Evolutionary conservation across 2,113 vertebrate species (phyloP), one percentile per base, ranked within the genome.

Genomic region (Pelvicachromis taeniatus): DNA sequence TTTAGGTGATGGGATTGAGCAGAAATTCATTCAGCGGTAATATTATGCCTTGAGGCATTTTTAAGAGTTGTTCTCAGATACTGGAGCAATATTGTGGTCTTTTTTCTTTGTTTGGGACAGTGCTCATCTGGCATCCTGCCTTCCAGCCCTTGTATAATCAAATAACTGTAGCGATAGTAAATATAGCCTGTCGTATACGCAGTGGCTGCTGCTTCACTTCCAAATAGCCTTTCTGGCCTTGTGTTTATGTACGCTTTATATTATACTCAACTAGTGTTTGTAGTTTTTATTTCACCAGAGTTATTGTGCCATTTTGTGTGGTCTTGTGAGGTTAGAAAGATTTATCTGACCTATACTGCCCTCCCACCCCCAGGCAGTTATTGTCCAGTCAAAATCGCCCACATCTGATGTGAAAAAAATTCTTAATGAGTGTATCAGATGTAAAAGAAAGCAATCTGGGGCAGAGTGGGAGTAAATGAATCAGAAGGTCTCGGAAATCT

Each of bases 41-140:
- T 86, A 89, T 87, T 84, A 61, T 4, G 8, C 53, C 84, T 59
- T 3, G 3, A 63, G 84, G 82, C n/a, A 4, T 84, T 89, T 83
- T 88, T 55, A 88, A 80, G 50, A 65, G 63, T 77, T 86, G 75
- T 87, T 91, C 88, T 77, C 65, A 87, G 77, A 87, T 85, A 86
- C 55, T 85, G 52, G 73, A 65, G 78, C 59, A 83, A 85, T 90
- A 92, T 85, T 89, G 78, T 87, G 35, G 33, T 88, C 35, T 86
- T 92, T 85, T 78, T 85, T 89, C 85, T 91, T 88, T 77, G 83
- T 92, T 92, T 88, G 48, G 48, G 65, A 45, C 38, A 1, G 29
- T 75, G 38, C 61, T 88, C 50, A 82, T 85, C 79, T 77, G 70
- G 85, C 73, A 77, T 84, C 17, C 55, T 78, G 85, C 83, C 84